These are phyloP conservation scores for Catocala sponsa DNA, from an alignment of 2,888 invertebrate species.

Conservation along the genomic window DNA sequence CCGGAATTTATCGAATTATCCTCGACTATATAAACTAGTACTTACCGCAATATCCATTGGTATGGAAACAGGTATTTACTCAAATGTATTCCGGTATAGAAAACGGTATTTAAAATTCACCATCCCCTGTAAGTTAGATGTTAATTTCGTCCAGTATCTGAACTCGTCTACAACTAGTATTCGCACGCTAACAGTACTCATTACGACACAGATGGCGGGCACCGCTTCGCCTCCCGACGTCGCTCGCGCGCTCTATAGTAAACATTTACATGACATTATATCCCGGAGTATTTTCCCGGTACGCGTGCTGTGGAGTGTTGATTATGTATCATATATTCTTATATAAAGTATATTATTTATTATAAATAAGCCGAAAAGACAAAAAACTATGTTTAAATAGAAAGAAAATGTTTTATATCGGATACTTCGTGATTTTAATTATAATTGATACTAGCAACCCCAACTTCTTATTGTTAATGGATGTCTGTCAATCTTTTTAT, in stretches of 20 bases:
- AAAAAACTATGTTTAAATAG: no score
- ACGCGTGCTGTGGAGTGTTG: conserved; percentile 31
- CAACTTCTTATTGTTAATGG: no score
- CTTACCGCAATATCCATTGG: no score
- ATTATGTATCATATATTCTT: conserved; percentile 8
- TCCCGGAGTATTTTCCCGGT: conserved; percentile 22
- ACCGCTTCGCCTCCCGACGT: conserved; percentile 34
- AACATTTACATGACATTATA: conserved; percentile 32
- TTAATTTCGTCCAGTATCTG: conserved; percentile 18
- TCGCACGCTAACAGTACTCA: conserved; percentile 21
- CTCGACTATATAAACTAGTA: no score
- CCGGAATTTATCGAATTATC: no score
- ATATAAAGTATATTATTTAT: not conserved
- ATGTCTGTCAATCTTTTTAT: no score
- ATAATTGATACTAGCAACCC: no score
- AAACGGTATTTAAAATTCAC: no score
- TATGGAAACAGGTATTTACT: no score
- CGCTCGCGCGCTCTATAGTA: conserved; percentile 35
- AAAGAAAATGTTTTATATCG: no score
- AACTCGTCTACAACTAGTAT: conserved; percentile 8
- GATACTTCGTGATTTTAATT: no score
- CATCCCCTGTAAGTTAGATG: not conserved
- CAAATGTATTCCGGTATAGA: no score
- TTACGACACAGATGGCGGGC: conserved; percentile 50
- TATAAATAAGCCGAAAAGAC: not conserved